Evolutionary conservation across 2,888 invertebrate genomes (phyloP), one percentile per base, ranked within the genome.

Genomic region (Epsilonema sp.): DNA sequence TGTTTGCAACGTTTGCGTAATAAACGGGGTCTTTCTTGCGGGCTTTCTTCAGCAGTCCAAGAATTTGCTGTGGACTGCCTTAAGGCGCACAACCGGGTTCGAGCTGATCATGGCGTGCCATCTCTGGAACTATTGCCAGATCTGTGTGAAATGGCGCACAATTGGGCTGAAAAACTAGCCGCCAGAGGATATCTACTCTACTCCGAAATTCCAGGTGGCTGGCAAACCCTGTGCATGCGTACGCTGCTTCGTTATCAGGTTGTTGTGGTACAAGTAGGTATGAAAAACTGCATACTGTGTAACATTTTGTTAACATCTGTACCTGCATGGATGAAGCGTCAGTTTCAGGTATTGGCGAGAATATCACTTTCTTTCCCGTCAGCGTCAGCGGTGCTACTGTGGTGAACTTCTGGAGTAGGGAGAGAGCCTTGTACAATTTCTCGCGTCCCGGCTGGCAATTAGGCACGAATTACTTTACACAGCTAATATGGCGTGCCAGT

Each of bases 401-500:
- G n/a, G 52, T 51, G 26, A 52, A 56, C 23, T 51, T 52, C 44
- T 58, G 62, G 62, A 58, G 59, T 44, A 52, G 53, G 37, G 62
- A 62, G 49, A 54, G 58, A 42, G 57, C 54, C 37, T 57, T 55
- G 43, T 61, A 61, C 54, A 58, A 61, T 44, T 61, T 54, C 52
- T 59, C 60, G 48, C 57, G 58, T 25, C 59, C 60, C 36, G 59
- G 60, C n/a, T 59, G 59, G 59, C 60, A 61, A 49, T 51, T 52
- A 38, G 61, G 61, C 39, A 62, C 63, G 55, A 69, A 70, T 47
- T 69, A 71, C 53, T 71, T 71, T 54, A 69, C 67, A 2, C 70
- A 70, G 56, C 61, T 71, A 46, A 63, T 70, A 21, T 70, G 70
- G 70, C 65, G 62, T 50, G 59, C 59, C n/a, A 67, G 65, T 26